Evolutionary conservation across 1,140 invertebrate genomes (phyloP).

Genomic region (Lasioglossum baleicum): DNA sequence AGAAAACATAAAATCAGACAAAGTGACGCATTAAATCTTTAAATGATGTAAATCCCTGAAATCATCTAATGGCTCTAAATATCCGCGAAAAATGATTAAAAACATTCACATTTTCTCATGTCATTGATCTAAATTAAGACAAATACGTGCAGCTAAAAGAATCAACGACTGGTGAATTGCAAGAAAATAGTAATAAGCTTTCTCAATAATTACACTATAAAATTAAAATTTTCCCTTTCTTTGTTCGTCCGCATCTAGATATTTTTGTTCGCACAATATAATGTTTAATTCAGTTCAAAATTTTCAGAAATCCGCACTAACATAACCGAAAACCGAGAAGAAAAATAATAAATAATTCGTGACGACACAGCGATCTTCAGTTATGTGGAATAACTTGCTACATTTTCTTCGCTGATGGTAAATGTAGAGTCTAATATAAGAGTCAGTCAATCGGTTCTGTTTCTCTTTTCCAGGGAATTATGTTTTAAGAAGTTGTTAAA

Average conservation of each 20-base stretch:
- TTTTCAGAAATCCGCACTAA: not conserved
- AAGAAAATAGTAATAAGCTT: not conserved
- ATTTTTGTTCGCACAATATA: not conserved
- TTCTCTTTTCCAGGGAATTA: slow-evolving; percentile 14
- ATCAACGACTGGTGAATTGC: not conserved
- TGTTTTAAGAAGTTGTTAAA: not conserved
- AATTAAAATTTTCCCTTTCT: not conserved
- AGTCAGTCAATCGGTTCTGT: slow-evolving; percentile 64
- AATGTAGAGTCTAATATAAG: slow-evolving; percentile 70
- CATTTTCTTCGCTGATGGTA: slow-evolving; percentile 27
- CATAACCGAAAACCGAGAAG: not conserved
- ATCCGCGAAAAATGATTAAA: not conserved
- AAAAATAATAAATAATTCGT: not conserved
- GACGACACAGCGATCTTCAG: not conserved
- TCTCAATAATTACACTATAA: no score
- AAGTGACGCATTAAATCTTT: slow-evolving; percentile 10
- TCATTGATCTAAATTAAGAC: not conserved
- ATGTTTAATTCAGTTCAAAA: not conserved
- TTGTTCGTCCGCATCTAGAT: not conserved
- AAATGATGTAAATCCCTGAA: not conserved
- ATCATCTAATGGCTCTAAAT: not conserved
- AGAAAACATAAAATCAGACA: slow-evolving; percentile 1
- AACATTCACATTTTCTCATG: not conserved
- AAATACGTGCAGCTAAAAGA: not conserved
- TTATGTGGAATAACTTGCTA: slow-evolving; percentile 56